Evolutionary conservation across 2,888 invertebrate genomes (phyloP).

Genomic region (Xanthia icteritia): DNA sequence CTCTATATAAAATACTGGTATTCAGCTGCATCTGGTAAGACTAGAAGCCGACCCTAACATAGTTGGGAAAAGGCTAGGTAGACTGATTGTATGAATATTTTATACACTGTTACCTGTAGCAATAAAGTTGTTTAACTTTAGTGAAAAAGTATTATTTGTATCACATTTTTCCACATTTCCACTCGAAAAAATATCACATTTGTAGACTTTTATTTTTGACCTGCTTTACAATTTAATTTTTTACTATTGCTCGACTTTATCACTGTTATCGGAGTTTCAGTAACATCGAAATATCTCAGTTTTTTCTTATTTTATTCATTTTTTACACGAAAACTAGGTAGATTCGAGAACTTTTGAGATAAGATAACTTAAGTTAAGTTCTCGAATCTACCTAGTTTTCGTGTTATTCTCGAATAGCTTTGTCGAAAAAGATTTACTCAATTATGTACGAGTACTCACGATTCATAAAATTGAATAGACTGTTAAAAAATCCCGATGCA

Average conservation of each 20-base stretch:
- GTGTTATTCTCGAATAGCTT: background rate
- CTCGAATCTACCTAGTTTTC: too few species aligned
- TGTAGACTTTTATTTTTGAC: constrained; percentile 5
- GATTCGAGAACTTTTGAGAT: too few species aligned
- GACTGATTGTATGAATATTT: background rate
- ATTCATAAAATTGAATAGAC: constrained; percentile 12
- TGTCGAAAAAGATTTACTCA: background rate
- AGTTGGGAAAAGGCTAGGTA: too few species aligned
- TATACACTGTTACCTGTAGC: background rate
- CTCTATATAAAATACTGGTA: too few species aligned
- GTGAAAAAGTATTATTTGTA: background rate
- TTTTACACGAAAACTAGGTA: background rate
- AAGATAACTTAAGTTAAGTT: too few species aligned
- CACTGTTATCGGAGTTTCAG: background rate
- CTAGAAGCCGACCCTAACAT: too few species aligned
- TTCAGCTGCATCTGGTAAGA: too few species aligned
- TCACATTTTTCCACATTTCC: constrained; percentile 11
- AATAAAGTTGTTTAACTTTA: constrained; percentile 14
- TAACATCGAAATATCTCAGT: background rate
- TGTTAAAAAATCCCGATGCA: constrained; percentile 6
- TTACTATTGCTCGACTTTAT: background rate
- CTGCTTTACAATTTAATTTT: constrained; percentile 1
- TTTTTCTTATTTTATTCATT: background rate
- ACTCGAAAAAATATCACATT: constrained; percentile 15
- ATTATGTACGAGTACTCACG: background rate